Percentiles rank a stretch among this genome's conserved stretches.
These are phyloP conservation scores for Danio tinwini DNA, from an alignment of 2,797 vertebrate genomes.

Conservation along the genomic window DNA sequence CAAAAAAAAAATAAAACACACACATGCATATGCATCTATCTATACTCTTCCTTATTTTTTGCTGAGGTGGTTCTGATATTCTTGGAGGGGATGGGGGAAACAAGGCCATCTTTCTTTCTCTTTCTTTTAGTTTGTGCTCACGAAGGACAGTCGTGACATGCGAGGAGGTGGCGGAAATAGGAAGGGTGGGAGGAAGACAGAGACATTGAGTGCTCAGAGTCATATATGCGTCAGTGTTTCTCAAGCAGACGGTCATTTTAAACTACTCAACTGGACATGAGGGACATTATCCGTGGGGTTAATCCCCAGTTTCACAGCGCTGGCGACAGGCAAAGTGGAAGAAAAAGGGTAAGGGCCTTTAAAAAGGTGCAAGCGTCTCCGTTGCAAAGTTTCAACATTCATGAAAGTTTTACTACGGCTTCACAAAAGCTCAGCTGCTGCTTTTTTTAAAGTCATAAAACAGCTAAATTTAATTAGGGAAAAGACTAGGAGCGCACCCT, in stretches of 20 bases:
- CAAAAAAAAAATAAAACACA: constrained; percentile 33
- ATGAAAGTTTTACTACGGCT: constrained; percentile 11
- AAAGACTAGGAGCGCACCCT: constrained; percentile 4
- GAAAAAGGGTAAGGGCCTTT: constrained; percentile 44
- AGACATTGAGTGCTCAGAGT: constrained; percentile 24
- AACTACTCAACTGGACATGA: constrained; percentile 82
- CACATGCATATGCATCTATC: background rate
- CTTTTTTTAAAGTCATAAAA: constrained; percentile 23
- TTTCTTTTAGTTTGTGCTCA: background rate
- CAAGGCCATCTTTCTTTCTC: constrained; percentile 26
- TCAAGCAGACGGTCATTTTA: constrained; percentile 77
- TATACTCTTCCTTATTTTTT: background rate
- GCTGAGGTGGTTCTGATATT: constrained; percentile 26
- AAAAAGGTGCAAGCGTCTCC: background rate
- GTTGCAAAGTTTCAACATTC: background rate
- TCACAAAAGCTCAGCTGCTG: constrained; percentile 1
- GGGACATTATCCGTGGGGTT: constrained; percentile 80
- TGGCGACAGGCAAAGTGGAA: constrained; percentile 74
- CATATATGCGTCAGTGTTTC: constrained; percentile 65
- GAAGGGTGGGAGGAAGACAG: constrained; percentile 30
- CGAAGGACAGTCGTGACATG: constrained; percentile 52
- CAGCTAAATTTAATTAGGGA: constrained; percentile 27
- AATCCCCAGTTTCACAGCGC: constrained; percentile 79
- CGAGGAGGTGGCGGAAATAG: constrained; percentile 50
- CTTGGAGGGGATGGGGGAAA: constrained; percentile 32